Base-by-base conservation (phyloP, 2,888 invertebrate species). In the Pyrgus malvae region DNA sequence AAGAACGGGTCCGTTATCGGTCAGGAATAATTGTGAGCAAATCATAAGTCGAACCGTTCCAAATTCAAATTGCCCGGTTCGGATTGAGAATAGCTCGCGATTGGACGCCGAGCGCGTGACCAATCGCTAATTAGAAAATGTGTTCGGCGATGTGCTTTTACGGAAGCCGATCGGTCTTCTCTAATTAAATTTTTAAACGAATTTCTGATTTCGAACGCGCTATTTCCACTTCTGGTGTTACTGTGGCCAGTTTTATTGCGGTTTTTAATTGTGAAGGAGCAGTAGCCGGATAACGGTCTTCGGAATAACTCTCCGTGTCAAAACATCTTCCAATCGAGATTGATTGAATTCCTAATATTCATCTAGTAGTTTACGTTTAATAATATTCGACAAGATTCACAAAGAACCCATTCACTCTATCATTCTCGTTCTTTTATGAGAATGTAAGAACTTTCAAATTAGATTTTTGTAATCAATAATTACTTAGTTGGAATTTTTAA, bases 121-220 rank as follows among this genome's bases (percentile, higher is more conserved):
- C 86, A 90, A 90, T 90, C 84, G 87, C 83, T 89, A 90, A 90
- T 89, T 87, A 87, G 88, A 80, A 81, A 86, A 84, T 83, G 84
- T 83, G 82, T 79, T 82, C 80, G 63, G 48, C 57, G 67, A 71
- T 72, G 76, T 74, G 76, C 80, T 76, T 76, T 76, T 76, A 83
- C 89, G 83, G 89, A 87, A 90, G 89, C 88, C 81, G 83, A 85
- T 84, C 79, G 78, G 68, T 67, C 72, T 74, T 77, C 78, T 72
- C 76, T 85, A 89, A 88, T 89, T 87, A 83, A 88, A 84, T 75
- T 83, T 83, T 80, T 74, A 80, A 81, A 75, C 75, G 73, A 77
- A 83, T 83, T 87, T 82, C 80, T 73, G 76, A 85, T 85, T 86
- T 76, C 65, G 67, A 78, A 77, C 79, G 74, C 80, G 78, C 80